phyloP scores from a whole-genome alignment of 2,113 vertebrate species.

The Cheilinus undulatus region DNA sequence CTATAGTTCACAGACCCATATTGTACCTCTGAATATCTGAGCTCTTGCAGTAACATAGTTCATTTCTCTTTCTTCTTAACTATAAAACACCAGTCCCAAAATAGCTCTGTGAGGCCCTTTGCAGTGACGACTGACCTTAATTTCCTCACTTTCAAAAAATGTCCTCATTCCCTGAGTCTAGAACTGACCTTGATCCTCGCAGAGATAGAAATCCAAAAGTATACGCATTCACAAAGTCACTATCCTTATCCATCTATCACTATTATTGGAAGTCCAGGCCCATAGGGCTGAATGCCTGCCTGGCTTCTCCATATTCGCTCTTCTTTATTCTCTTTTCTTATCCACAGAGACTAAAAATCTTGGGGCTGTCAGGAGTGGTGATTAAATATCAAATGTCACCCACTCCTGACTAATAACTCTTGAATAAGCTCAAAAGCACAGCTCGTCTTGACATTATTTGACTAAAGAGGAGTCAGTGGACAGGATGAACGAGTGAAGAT shows the following conservation, averaged over 20 bases:
- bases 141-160: constrained; percentile 4
- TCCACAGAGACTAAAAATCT: constrained; percentile 17
- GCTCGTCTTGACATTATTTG: neutral
- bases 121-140: constrained; percentile 1
- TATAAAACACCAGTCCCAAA: neutral
- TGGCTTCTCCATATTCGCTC: neutral
- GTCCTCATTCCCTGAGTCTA: neutral
- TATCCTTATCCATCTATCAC: constrained; percentile 19
- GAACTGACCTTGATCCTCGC: constrained; percentile 17
- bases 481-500: neutral
- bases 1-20: neutral
- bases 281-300: constrained; percentile 11
- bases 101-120: neutral
- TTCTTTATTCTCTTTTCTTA: constrained; percentile 4
- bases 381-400: constrained; percentile 11
- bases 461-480: neutral
- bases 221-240: constrained; percentile 4
- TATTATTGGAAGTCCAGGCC: constrained; percentile 18
- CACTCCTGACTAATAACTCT: constrained; percentile 3
- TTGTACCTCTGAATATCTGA: neutral
- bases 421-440: neutral
- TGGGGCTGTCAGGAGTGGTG: constrained; percentile 16
- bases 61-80: neutral
- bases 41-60: neutral
- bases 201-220: constrained; percentile 4